Evolutionary conservation across 2,797 vertebrate genomes (phyloP), one percentile per base, ranked within the genome.

Genomic region (Syngnathus acus): DNA sequence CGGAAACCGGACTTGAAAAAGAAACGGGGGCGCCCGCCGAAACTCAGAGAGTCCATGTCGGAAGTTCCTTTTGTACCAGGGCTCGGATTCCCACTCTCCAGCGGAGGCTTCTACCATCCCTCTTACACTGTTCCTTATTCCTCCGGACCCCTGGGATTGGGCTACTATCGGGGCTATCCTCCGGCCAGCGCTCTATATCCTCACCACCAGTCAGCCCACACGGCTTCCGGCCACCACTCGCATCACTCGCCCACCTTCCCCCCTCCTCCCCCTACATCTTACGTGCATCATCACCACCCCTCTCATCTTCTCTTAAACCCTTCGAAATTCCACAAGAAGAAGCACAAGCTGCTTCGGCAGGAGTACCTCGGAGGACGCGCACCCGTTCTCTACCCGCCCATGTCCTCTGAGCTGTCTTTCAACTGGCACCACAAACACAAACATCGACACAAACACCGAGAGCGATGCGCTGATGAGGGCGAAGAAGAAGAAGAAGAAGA

Each of bases 311-410:
- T 99, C 74, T 93, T 98, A 65, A 98, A 98, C 73, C 97, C 95
- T 53, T 93, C 95, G 61, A 98, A 99, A 79, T 98, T 97, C 64
- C 97, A 97, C 86, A 99, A 99, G 91, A 98, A 98, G 86, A 99
- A 98, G 84, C 97, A 98, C 75, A 98, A 98, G 88, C 90, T 98
- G 40, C 86, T 98, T 8, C 89, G 96, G 68, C 97, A 96, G 87
- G 97, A 99, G 76, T 98, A 86, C 91, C 92, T 83, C 60, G 88
- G 89, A 64, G 90, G 86, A 43, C 82, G 91, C 70, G 85, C 92
- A 5, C 94, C 96, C 0, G 94, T 98, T 2, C 90, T 99, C 1
- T 99, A 95, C 67, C 95, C 96, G 67, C 93, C 95, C 0, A 94
- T 98, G 74, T 95, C 96, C 0, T 95, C 96, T 0, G 97, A 99